A percentile compares a stretch with the other conserved stretches of the same genome.
phyloP scores from a whole-genome alignment of 2,797 vertebrate species.

The Notoglanidium macrostoma region DNA sequence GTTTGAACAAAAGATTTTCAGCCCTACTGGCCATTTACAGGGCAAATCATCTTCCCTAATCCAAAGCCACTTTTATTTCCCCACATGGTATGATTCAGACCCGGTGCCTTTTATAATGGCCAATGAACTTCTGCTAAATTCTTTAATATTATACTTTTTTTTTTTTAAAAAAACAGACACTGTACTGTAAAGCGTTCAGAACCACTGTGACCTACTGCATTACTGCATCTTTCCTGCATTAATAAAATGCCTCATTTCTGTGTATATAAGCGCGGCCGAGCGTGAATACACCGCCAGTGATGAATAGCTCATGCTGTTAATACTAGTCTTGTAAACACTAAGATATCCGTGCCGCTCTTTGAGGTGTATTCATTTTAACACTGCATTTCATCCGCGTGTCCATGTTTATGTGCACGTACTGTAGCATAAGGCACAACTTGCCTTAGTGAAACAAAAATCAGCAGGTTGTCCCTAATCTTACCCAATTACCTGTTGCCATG shows the following conservation, averaged over 20 bases:
- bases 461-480: slow-evolving; percentile 44
- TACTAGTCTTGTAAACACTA: not conserved
- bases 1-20: not conserved
- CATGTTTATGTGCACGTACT: slow-evolving; percentile 21
- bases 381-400: not conserved
- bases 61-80: not conserved
- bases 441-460: slow-evolving; percentile 39
- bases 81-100: not conserved
- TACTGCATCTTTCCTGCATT: not conserved
- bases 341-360: not conserved
- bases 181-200: not conserved
- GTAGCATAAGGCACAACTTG: slow-evolving; percentile 29
- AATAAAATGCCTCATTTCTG: not conserved
- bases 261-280: not conserved
- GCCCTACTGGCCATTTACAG: not conserved
- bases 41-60: not conserved
- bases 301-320: not conserved
- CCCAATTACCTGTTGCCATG: slow-evolving; percentile 55
- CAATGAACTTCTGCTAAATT: not conserved
- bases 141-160: not conserved
- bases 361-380: not conserved
- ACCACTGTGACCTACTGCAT: not conserved
- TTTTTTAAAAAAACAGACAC: not conserved
- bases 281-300: not conserved
- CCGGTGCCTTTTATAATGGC: not conserved